Base-by-base conservation (phyloP, 2,113 vertebrate species). In the Tympanuchus pallidicinctus region DNA sequence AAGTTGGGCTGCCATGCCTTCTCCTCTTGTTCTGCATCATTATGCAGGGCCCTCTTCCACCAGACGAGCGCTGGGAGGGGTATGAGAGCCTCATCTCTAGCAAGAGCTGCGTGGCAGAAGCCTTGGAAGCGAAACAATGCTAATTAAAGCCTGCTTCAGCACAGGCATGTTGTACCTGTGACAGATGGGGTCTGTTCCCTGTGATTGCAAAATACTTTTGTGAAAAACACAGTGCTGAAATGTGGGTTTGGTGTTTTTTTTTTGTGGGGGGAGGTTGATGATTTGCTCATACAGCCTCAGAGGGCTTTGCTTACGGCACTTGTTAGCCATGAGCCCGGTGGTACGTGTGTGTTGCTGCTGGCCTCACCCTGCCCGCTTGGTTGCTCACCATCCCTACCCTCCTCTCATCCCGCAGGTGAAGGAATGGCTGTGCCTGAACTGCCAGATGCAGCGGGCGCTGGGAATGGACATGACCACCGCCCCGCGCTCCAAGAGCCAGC, bases 401-500 rank as follows among this genome's bases (percentile, higher is more conserved):
- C 52, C 89, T 50, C 93, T 90, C 95, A 67, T 96, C 96, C 95
- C 52, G 3, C 97, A 99, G 99, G 99, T 99, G 70, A 98, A 99
- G 88, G 99, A 99, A 96, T 99, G 99, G 99, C 97, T 99, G 70
- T 99, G 99, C 97, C 97, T 99, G 94, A 99, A 99, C 97, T 99
- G 99, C 98, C 99, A 99, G 98, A 99, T 99, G 99, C 99, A 99
- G 98, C 98, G 99, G 95, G 99, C 99, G 2, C 93, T 99, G 96
- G 99, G 99, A 76, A 99, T 99, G 99, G 99, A 99, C 97, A 99
- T 99, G 99, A 99, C 98, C 82, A 99, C 99, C 0, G 99, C 99
- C n/a, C 98, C 99, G 60, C 98, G 98, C 82, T 99, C 99, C 97
- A 99, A 99, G 96, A 99, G 99, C 97, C 99, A 99, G 97, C 99